These are phyloP conservation scores for Eulemur albifrons DNA, from an alignment of 2,797 vertebrate species.

Conservation along the genomic window DNA sequence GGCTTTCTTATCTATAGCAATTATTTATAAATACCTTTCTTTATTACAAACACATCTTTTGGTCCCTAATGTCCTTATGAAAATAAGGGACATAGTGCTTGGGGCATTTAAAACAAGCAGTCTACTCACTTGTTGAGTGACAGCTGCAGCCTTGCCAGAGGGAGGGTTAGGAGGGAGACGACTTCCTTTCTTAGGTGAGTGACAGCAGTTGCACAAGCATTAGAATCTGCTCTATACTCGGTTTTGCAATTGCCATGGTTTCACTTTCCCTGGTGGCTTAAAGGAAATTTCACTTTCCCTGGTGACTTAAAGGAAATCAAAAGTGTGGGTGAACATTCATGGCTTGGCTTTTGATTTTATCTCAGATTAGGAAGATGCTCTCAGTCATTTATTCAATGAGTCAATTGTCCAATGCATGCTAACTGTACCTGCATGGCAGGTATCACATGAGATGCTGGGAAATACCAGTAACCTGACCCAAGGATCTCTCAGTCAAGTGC, in stretches of 20 bases:
- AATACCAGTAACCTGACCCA: background rate
- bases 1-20: background rate
- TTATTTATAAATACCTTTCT: background rate
- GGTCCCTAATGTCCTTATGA: background rate
- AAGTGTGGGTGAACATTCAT: background rate
- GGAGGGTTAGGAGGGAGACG: background rate
- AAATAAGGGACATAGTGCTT: background rate
- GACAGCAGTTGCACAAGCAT: background rate
- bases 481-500: background rate
- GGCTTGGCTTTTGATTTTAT: background rate
- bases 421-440: background rate
- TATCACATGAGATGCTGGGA: background rate
- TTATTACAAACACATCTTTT: background rate
- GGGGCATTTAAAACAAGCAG: background rate
- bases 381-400: background rate
- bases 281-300: background rate
- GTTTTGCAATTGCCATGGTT: background rate
- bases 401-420: background rate
- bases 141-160: background rate
- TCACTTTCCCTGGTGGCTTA: background rate
- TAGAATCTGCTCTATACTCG: background rate
- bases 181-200: background rate
- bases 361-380: background rate
- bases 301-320: background rate
- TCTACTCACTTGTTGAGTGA: background rate